A percentile compares a stretch with the other conserved stretches of the same genome.
phyloP scores from a whole-genome alignment of 2,888 invertebrate genomes.

The Diploptera punctata region DNA sequence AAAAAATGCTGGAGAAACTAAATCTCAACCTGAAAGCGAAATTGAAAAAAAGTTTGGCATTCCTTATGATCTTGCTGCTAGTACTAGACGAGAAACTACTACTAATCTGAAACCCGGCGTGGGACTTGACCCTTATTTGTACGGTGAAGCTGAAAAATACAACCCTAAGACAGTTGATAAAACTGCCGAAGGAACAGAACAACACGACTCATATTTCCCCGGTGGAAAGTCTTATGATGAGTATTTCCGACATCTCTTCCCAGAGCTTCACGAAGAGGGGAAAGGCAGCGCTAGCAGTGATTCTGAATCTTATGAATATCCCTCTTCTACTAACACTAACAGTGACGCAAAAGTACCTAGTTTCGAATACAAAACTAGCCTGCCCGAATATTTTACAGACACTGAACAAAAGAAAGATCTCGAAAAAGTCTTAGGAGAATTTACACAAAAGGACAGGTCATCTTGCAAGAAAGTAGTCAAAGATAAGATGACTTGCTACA shows the following conservation, averaged over 20 bases:
- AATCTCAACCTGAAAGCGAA: background rate
- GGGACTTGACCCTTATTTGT: constrained; percentile 42
- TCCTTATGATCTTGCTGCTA: background rate
- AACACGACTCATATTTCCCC: constrained; percentile 26
- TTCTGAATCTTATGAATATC: constrained; percentile 22
- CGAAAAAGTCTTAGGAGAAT: constrained; percentile 74
- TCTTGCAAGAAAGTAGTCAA: constrained; percentile 74
- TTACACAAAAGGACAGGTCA: constrained; percentile 73
- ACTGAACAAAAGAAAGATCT: constrained; percentile 69
- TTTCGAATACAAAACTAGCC: constrained; percentile 28
- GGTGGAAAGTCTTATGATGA: constrained; percentile 52
- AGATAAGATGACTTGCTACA: constrained; percentile 78
- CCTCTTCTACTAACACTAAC: background rate
- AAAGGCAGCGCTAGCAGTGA: constrained; percentile 17
- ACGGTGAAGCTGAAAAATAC: constrained; percentile 34
- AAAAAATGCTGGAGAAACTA: background rate
- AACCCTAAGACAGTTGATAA: constrained; percentile 17
- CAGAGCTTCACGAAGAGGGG: constrained; percentile 49
- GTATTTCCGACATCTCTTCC: constrained; percentile 57
- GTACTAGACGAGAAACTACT: constrained; percentile 6
- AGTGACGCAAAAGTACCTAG: constrained; percentile 2
- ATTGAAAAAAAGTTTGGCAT: background rate
- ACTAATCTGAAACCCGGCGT: background rate
- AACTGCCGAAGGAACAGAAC: constrained; percentile 50
- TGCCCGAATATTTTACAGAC: constrained; percentile 47